phyloP scores from a whole-genome alignment of 1,140 invertebrate genomes.

The Apolygus lucorum region DNA sequence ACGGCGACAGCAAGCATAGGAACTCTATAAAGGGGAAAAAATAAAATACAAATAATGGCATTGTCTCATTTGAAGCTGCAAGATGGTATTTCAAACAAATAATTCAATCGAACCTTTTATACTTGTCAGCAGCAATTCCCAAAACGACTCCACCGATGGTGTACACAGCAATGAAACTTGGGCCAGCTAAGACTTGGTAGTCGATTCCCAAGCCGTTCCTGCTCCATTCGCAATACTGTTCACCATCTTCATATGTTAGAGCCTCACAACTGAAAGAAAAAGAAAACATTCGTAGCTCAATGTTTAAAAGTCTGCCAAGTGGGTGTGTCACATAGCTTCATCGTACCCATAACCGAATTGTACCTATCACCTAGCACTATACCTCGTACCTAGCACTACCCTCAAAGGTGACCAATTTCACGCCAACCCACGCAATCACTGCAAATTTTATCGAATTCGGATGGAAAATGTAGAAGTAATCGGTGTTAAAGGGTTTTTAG shows the following conservation, averaged over 20 bases:
- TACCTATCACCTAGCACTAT: no score
- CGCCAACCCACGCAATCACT: no score
- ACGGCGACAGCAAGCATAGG: slow-evolving; percentile 65
- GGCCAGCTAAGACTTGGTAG: slow-evolving; percentile 85
- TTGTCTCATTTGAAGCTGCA: neutral
- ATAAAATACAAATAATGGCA: neutral
- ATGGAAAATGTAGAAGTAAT: no score
- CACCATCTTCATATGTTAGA: slow-evolving; percentile 53
- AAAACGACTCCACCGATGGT: slow-evolving; percentile 76
- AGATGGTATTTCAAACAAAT: neutral
- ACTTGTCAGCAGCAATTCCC: slow-evolving; percentile 75
- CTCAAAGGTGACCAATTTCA: no score
- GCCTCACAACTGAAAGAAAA: slow-evolving; percentile 50
- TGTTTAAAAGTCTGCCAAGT: no score
- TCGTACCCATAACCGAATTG: no score
- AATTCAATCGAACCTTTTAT: slow-evolving; percentile 42
- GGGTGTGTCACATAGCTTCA: no score
- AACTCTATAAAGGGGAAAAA: slow-evolving; percentile 48
- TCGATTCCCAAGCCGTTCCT: slow-evolving; percentile 85
- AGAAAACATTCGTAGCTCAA: no score
- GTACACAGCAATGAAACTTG: slow-evolving; percentile 83
- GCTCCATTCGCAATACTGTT: slow-evolving; percentile 76
- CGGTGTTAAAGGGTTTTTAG: no score
- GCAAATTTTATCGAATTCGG: no score
- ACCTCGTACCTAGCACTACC: no score